Conservation (phyloP, 2,888 invertebrate genomes). For the Pachliopta kotzebuea region DNA sequence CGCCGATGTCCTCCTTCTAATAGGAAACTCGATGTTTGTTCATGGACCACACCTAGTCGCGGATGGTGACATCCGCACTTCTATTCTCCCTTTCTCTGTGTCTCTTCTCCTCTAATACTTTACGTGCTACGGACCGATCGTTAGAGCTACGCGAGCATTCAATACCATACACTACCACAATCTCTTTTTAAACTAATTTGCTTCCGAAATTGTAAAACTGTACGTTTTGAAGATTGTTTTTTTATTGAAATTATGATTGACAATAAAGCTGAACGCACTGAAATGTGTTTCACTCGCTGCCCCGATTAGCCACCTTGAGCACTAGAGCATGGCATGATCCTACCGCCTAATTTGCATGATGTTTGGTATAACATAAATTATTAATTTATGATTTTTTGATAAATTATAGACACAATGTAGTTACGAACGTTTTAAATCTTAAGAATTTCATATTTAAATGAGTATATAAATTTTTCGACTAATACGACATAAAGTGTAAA, state of each 20-base stretch:
- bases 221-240: conserved; percentile 55
- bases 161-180: conserved; percentile 58
- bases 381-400: conserved; percentile 1
- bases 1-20: conserved; percentile 45
- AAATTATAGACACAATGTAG: conserved; percentile 1
- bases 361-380: conserved; percentile 45
- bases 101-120: conserved; percentile 2
- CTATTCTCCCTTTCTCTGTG: conserved; percentile 37
- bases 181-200: conserved; percentile 54
- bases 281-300: conserved; percentile 79
- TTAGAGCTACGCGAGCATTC: conserved; percentile 54
- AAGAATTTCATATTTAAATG: background rate
- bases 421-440: background rate
- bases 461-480: background rate
- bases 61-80: conserved; percentile 47
- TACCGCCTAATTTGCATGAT: conserved; percentile 66
- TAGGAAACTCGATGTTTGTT: conserved; percentile 40
- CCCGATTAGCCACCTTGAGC: conserved; percentile 63
- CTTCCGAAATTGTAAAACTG: conserved; percentile 61
- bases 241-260: conserved; percentile 55
- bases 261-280: conserved; percentile 76
- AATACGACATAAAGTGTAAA: background rate
- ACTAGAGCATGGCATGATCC: conserved; percentile 73
- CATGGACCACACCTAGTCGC: conserved; percentile 52
- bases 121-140: conserved; percentile 32